A percentile compares a stretch with the other conserved stretches of the same genome.
Evolutionary conservation across 2,113 vertebrate genomes (phyloP).

Genomic region (Proterorhinus semilunaris): DNA sequence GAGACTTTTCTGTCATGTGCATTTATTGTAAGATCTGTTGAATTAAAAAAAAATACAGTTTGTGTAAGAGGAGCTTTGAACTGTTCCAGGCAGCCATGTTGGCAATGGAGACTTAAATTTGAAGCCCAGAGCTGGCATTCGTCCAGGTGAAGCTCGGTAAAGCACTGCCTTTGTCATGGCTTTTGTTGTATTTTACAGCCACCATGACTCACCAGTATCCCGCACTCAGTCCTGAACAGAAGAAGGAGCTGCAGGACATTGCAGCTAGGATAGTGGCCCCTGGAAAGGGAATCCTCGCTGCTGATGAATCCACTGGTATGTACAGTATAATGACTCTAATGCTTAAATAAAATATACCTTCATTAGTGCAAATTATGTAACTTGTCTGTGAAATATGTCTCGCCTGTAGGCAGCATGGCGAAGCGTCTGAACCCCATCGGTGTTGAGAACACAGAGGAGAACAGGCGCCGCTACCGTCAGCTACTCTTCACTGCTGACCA

Average conservation of each 20-base stretch:
- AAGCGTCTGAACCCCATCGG: conserved; percentile 95
- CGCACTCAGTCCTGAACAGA: conserved; percentile 90
- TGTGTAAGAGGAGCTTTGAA: not conserved
- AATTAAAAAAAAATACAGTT: too few relatives aligned
- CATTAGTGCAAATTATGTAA: not conserved
- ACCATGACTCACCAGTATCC: conserved; percentile 93
- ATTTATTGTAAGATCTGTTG: too few relatives aligned
- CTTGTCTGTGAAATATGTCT: not conserved
- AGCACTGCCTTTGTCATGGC: conserved; percentile 17
- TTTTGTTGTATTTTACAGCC: conserved; percentile 48
- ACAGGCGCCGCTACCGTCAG: conserved; percentile 93
- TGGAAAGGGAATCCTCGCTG: conserved; percentile 94
- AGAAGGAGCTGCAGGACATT: conserved; percentile 93
- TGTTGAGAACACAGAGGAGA: conserved; percentile 96
- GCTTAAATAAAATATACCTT: too few relatives aligned
- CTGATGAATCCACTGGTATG: conserved; percentile 96
- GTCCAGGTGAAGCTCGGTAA: not conserved
- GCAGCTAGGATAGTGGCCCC: conserved; percentile 88
- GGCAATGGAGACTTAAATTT: conserved; percentile 8
- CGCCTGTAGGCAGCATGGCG: conserved; percentile 89
- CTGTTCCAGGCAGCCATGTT: conserved; percentile 2
- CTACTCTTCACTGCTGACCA: conserved; percentile 90
- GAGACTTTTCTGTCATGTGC: too few relatives aligned
- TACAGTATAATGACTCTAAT: conserved; percentile 11
- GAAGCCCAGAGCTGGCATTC: conserved; percentile 15